Base-by-base conservation (phyloP, 2,797 vertebrate genomes). In the Ceyx erithaca region DNA sequence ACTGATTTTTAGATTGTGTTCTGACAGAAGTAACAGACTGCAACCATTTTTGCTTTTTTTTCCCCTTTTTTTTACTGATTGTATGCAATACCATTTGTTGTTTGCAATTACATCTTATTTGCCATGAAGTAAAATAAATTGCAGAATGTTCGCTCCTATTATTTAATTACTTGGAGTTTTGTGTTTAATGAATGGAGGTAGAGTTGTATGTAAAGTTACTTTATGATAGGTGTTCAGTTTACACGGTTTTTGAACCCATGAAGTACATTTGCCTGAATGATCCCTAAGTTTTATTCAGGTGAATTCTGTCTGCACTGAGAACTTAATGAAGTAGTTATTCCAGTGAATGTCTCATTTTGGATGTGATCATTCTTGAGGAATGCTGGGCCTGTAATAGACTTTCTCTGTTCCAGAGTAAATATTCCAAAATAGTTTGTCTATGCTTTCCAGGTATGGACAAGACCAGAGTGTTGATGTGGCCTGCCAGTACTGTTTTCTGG, bases 351-450 rank as follows among this genome's bases (percentile, higher is more conserved):
- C 54, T 80, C 64, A 23, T 12, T 68, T 80, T 63, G 62, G 72
- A 68, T 82, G 72, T 86, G 77, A 82, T 89, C 72, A 92, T 79
- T 69, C 78, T n/a, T 69, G 57, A 78, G 67, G 82, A 89, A 89
- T 89, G 82, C 72, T 49, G 66, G 33, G 51, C 40, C 72, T 82
- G 67, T 89, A 52, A 72, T 37, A 58, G 61, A 23, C 12, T 63
- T 40, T 14, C 4, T 48, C 45, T 78, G 33, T 78, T 89, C 87
- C 87, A 89, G 67, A 78, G 41, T 82, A 82, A 82, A 92, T 89
- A 78, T n/a, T 82, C 40, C 55, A 64, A 21, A 69, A 54, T 63
- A 82, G 49, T 69, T 82, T 63, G 52, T 77, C 82, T 86, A 3
- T 78, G 67, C 91, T 92, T 86, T 89, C 87, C 82, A 89, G 91